Percentiles rank a stretch among this genome's conserved stretches.
Conservation (phyloP, 1,140 invertebrate genomes). For the Drosophila pallidifrons region DNA sequence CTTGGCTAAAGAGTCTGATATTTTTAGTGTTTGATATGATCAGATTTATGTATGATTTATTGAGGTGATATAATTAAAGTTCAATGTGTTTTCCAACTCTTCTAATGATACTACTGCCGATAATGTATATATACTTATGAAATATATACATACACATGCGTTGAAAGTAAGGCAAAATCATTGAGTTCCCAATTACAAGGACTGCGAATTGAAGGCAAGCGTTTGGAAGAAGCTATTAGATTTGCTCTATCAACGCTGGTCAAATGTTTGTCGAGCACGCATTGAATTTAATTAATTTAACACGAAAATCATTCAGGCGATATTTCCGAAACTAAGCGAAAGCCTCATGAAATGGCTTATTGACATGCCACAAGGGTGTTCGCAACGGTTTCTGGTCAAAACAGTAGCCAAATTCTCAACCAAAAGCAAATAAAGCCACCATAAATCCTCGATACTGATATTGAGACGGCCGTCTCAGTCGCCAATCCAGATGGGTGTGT, state of each 20-base stretch:
- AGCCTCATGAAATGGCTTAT: conserved; percentile 65
- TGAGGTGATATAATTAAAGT: too few relatives aligned
- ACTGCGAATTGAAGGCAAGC: conserved; percentile 64
- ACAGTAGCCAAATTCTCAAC: neutral
- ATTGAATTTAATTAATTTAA: conserved; percentile 81
- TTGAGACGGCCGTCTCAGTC: neutral
- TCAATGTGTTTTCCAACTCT: too few relatives aligned
- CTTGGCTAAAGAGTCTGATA: too few relatives aligned
- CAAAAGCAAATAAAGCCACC: conserved; percentile 28
- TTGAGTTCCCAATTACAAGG: conserved; percentile 54
- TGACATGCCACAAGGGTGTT: conserved; percentile 62
- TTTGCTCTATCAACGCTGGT: conserved; percentile 53
- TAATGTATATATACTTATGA: too few relatives aligned
- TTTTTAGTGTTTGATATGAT: too few relatives aligned
- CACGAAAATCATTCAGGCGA: conserved; percentile 75
- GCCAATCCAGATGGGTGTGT: conserved; percentile 3
- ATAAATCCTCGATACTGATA: conserved; percentile 46
- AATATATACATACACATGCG: too few relatives aligned
- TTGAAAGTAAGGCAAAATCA: neutral
- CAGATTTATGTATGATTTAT: too few relatives aligned
- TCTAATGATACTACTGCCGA: too few relatives aligned
- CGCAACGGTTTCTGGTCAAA: conserved; percentile 3
- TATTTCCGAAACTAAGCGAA: conserved; percentile 73
- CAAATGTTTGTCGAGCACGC: conserved; percentile 72
- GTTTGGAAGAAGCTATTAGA: conserved; percentile 10